Evolutionary conservation across 2,113 vertebrate genomes (phyloP), one percentile per base, ranked within the genome.

Genomic region (Cettia cetti): DNA sequence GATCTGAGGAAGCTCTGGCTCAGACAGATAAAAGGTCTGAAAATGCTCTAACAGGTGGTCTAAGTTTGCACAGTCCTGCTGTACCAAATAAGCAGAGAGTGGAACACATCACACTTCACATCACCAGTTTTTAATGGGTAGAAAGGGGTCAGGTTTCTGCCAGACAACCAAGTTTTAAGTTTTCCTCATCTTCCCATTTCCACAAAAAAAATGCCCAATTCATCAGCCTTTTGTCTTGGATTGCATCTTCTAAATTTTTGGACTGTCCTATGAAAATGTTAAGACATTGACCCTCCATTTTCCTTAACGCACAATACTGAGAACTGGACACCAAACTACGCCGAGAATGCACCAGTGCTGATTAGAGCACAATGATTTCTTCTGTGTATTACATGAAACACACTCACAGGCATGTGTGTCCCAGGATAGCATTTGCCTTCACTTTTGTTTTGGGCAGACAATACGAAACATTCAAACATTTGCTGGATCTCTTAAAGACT

Each of bases 331-430:
- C 40, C 14, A 22, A 66, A 61, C 54, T 80, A 14, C 2, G 3
- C 21, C 60, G 57, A 64, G 37, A 42, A 42, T n/a, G 14, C n/a
- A 19, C 13, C 0, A 0, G 20, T 30, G 40, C 61, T 35, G 42
- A 74, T 39, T 30, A 61, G 28, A 93, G n/a, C 75, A 80, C 82
- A 35, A 12, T 72, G n/a, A 82, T 82, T 90, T 68, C 44, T 86
- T 76, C 56, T 2, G 0, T 50, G 21, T 72, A 68, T 64, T 76
- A 47, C 24, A 65, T 30, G 56, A 79, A 92, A 16, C 21, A 47
- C 59, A 24, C 47, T 70, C 18, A 1, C 50, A 89, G 47, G 42
- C 78, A 24, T 59, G 47, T 70, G 47, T 63, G 47, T 70, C 68
- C 64, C 7, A 4, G 76, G 33, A 35, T 89, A 61, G 28, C 24